phyloP scores from a whole-genome alignment of 2,888 invertebrate genomes.

The Cheiracanthium punctorium region DNA sequence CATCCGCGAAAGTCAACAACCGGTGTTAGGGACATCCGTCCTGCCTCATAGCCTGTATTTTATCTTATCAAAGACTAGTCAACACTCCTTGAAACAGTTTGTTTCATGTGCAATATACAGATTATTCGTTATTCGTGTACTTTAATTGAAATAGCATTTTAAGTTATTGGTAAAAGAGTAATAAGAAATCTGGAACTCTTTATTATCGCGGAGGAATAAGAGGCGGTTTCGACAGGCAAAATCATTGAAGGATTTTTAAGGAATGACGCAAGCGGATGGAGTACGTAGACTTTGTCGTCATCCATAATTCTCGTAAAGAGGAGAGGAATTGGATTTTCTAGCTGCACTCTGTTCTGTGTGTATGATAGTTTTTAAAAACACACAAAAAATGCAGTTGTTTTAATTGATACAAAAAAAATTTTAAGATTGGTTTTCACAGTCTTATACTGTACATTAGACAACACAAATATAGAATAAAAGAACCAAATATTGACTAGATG shows the following conservation, averaged over 20 bases:
- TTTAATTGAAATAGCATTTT: neutral
- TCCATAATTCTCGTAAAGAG: slow-evolving; percentile 57
- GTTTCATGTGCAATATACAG: neutral
- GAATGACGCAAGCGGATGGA: slow-evolving; percentile 66
- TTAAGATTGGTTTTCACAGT: no score
- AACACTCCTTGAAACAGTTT: neutral
- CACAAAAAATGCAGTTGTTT: no score
- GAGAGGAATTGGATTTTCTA: slow-evolving; percentile 45
- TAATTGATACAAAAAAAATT: no score
- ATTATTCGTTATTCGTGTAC: neutral
- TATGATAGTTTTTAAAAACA: no score
- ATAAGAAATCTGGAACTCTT: slow-evolving; percentile 23
- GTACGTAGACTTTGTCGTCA: slow-evolving; percentile 67
- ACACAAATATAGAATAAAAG: no score
- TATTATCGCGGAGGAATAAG: slow-evolving; percentile 43
- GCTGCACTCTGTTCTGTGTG: slow-evolving; percentile 38
- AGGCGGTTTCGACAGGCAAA: slow-evolving; percentile 54
- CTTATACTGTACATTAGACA: no score
- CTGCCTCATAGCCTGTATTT: neutral
- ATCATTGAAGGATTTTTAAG: slow-evolving; percentile 68
- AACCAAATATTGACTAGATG: no score
- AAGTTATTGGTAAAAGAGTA: neutral
- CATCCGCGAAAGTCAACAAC: slow-evolving; percentile 67
- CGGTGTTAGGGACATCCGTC: slow-evolving; percentile 63
- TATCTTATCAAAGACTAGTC: neutral